Conservation (phyloP, 2,113 vertebrate species). For the Tapirus terrestris region DNA sequence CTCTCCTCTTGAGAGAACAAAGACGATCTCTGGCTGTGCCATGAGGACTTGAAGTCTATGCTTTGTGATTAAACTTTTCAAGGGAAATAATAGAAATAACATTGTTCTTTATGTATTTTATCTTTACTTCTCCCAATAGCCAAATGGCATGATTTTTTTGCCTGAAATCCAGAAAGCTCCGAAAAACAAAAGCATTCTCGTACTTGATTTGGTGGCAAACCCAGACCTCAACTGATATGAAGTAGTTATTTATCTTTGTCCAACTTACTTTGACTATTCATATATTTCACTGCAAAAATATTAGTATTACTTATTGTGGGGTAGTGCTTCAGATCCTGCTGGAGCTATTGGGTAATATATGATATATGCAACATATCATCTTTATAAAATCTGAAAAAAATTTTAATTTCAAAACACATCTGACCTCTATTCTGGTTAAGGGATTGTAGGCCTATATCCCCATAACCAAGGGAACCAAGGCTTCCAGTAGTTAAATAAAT, state of each 20-base stretch:
- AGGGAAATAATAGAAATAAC: background rate
- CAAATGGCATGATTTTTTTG: background rate
- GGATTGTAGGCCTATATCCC: background rate
- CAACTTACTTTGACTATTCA: background rate
- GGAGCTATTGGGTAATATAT: background rate
- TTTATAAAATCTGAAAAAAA: constrained; percentile 32
- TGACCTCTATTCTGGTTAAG: background rate
- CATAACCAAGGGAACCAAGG: background rate
- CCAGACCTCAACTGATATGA: background rate
- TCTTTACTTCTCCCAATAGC: background rate
- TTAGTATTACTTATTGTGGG: background rate
- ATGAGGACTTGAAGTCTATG: background rate
- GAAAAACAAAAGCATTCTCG: background rate
- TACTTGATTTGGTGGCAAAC: background rate
- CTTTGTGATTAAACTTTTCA: background rate
- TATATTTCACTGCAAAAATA: background rate
- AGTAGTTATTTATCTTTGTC: background rate
- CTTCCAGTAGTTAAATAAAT: background rate
- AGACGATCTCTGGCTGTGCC: background rate
- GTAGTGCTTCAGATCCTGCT: background rate
- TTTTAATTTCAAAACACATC: background rate
- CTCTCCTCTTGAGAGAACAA: background rate
- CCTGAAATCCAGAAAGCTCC: no score
- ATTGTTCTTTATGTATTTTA: background rate
- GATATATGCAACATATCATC: background rate